A percentile compares a stretch with the other conserved stretches of the same genome.
phyloP scores from a whole-genome alignment of 2,888 invertebrate genomes.

The Elegia similella region DNA sequence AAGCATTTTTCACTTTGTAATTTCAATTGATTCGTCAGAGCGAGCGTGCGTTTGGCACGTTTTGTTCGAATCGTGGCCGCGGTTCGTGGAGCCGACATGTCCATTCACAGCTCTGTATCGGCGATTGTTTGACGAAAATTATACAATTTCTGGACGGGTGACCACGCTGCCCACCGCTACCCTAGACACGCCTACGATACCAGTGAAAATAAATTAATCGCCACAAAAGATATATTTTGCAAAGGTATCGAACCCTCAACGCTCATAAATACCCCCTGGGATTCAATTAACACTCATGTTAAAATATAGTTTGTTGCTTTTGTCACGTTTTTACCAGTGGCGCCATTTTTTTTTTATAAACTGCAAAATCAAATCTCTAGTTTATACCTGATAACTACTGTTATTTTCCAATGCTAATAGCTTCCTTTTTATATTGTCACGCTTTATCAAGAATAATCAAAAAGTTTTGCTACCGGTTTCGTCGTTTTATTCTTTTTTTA shows the following conservation, averaged over 20 bases:
- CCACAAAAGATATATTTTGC: slow-evolving; percentile 22
- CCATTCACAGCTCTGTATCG: slow-evolving; percentile 57
- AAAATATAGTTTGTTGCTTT: slow-evolving; percentile 19
- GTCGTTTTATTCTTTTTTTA: slow-evolving; percentile 47
- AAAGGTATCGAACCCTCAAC: background rate
- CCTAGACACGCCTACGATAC: slow-evolving; percentile 29
- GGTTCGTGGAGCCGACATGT: slow-evolving; percentile 60
- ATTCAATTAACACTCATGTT: slow-evolving; percentile 2
- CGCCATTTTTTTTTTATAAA: slow-evolving; percentile 53
- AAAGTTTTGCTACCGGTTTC: slow-evolving; percentile 73
- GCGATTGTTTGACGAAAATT: slow-evolving; percentile 69
- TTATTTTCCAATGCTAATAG: slow-evolving; percentile 58
- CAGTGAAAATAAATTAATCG: slow-evolving; percentile 39
- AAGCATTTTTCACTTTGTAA: slow-evolving; percentile 56
- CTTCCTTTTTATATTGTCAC: slow-evolving; percentile 69
- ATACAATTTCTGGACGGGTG: slow-evolving; percentile 68
- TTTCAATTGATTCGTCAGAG: slow-evolving; percentile 56
- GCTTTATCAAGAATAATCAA: slow-evolving; percentile 62
- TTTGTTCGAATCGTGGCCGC: slow-evolving; percentile 66
- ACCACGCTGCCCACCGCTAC: slow-evolving; percentile 41
- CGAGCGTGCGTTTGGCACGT: slow-evolving; percentile 71
- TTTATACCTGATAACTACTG: slow-evolving; percentile 33
- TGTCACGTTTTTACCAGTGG: slow-evolving; percentile 45
- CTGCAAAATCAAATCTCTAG: slow-evolving; percentile 43
- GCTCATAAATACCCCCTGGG: background rate